These are phyloP conservation scores for Malthinus flaveolus DNA, from an alignment of 2,888 invertebrate genomes.

Conservation along the genomic window DNA sequence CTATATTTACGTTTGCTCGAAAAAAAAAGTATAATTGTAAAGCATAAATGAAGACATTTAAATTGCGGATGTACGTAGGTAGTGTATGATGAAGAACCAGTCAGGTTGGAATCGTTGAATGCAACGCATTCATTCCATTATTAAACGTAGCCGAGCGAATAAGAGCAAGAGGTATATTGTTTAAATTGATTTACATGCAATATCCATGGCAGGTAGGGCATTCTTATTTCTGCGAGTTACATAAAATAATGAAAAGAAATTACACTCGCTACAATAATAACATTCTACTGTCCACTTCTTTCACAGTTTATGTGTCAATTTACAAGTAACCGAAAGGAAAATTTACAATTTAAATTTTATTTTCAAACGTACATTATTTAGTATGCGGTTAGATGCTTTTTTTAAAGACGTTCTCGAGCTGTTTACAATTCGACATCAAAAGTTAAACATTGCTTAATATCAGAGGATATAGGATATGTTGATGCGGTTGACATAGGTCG, in stretches of 20 bases:
- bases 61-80: constrained; percentile 11
- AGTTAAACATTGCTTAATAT: constrained; percentile 16
- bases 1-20: background rate
- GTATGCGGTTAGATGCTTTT: background rate
- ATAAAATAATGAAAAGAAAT: too few species aligned
- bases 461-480: constrained; percentile 9
- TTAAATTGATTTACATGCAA: too few species aligned
- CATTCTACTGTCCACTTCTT: too few species aligned
- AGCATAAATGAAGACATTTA: constrained; percentile 8
- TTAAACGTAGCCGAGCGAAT: background rate
- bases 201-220: too few species aligned
- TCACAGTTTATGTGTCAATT: too few species aligned
- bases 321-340: too few species aligned
- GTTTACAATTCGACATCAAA: constrained; percentile 18
- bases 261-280: too few species aligned
- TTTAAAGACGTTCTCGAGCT: constrained; percentile 9
- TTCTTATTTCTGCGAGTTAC: too few species aligned
- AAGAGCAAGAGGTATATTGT: background rate
- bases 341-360: too few species aligned
- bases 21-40: constrained; percentile 4
- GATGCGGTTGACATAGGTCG: constrained; percentile 11
- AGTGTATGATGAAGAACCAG: constrained; percentile 10
- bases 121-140: constrained; percentile 14
- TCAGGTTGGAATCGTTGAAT: constrained; percentile 17
- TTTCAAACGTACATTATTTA: too few species aligned